These are phyloP conservation scores for Drosophila littoralis DNA, from an alignment of 1,140 invertebrate genomes.

Conservation along the genomic window DNA sequence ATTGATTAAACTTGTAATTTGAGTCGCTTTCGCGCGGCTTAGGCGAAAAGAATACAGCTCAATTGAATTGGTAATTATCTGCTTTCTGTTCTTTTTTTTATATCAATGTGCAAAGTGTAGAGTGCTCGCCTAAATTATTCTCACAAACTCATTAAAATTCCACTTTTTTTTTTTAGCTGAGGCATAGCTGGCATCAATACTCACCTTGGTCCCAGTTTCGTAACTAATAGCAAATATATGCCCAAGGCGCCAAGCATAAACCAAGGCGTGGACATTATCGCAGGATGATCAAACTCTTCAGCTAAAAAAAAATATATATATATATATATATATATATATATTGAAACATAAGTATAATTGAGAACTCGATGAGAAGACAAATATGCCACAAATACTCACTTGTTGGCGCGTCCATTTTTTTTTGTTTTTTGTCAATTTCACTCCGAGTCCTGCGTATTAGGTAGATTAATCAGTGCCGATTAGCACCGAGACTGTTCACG, in stretches of 20 bases:
- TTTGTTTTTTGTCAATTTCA: no score
- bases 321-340: no score
- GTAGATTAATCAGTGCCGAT: background rate
- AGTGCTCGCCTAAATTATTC: constrained; percentile 19
- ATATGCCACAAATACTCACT: constrained; percentile 17
- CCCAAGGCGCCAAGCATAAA: constrained; percentile 59
- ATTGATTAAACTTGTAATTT: constrained; percentile 11
- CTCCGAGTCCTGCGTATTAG: constrained; percentile 15
- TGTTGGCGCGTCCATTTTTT: constrained; percentile 54
- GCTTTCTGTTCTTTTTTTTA: background rate
- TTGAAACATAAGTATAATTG: no score
- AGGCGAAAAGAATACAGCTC: background rate
- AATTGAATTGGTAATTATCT: constrained; percentile 20
- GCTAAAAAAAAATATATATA: constrained; percentile 5
- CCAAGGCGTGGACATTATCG: constrained; percentile 80
- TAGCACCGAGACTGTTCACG: background rate
- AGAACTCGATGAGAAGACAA: no score
- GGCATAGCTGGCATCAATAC: background rate
- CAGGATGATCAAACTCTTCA: constrained; percentile 37
- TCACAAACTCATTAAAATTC: background rate
- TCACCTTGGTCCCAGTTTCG: constrained; percentile 61
- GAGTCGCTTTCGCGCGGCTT: no score
- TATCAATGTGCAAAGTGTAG: constrained; percentile 9
- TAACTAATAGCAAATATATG: constrained; percentile 59
- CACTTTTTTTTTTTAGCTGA: background rate